Evolutionary conservation across 1,140 invertebrate species (phyloP).

Genomic region (Tetraneura akinire): DNA sequence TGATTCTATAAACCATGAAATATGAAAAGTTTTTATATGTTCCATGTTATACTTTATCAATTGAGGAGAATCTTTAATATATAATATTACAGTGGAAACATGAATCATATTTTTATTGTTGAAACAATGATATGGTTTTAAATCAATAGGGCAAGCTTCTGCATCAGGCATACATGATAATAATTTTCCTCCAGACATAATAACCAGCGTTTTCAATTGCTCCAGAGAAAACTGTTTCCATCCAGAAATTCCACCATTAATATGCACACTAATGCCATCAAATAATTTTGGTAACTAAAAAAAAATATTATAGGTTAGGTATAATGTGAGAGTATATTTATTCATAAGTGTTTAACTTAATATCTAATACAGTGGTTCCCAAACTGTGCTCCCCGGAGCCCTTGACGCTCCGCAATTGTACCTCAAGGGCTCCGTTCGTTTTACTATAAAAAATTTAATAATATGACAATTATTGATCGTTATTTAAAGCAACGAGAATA

Average conservation of each 20-base stretch:
- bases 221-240: constrained; percentile 6
- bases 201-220: constrained; percentile 1
- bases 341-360: not conserved
- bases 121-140: constrained; percentile 32
- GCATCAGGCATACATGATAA: constrained; percentile 71
- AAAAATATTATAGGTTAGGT: not conserved
- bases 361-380: no score
- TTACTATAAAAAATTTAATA: no score
- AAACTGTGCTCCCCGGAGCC: no score
- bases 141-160: constrained; percentile 63
- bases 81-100: constrained; percentile 70
- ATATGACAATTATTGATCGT: no score
- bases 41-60: constrained; percentile 68
- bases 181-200: constrained; percentile 63
- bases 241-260: not conserved
- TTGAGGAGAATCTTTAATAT: constrained; percentile 61
- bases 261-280: constrained; percentile 36
- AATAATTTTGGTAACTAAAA: constrained; percentile 41
- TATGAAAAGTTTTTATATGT: constrained; percentile 67
- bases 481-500: no score
- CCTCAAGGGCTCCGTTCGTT: no score
- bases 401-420: no score
- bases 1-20: constrained; percentile 74
- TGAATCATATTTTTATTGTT: constrained; percentile 57
- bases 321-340: not conserved